Conservation (phyloP, 2,797 vertebrate species). For the Sternarchorhynchus goeldii region DNA sequence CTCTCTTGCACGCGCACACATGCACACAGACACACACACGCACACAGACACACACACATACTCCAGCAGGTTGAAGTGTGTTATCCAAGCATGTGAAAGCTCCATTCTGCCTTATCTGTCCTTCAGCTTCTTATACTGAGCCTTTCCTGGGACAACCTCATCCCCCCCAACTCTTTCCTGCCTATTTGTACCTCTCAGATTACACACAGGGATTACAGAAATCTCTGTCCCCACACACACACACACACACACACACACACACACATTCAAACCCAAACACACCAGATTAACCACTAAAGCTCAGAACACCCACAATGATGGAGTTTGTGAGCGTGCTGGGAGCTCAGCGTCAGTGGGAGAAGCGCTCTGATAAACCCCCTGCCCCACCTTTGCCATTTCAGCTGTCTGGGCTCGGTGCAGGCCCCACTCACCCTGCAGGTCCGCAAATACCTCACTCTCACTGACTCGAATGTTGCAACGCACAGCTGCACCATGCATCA, state of each 20-base stretch:
- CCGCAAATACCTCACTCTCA: constrained; percentile 23
- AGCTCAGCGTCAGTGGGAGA: constrained; percentile 39
- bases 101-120: constrained; percentile 49
- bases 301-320: constrained; percentile 46
- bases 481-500: background rate
- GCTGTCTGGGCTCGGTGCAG: constrained; percentile 41
- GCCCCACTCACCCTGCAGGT: constrained; percentile 29
- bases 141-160: constrained; percentile 42
- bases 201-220: constrained; percentile 77
- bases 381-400: constrained; percentile 49
- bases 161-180: constrained; percentile 66
- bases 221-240: constrained; percentile 69
- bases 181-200: constrained; percentile 74
- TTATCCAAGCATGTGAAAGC: constrained; percentile 33
- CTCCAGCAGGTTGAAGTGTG: constrained; percentile 23
- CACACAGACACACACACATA: background rate
- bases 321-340: constrained; percentile 43
- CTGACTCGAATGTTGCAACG: background rate
- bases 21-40: background rate
- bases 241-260: constrained; percentile 37
- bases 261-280: constrained; percentile 27
- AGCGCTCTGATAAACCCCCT: constrained; percentile 50
- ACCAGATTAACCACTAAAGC: constrained; percentile 35
- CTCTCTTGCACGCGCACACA: background rate
- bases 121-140: constrained; percentile 46